Evolutionary conservation across 2,888 invertebrate genomes (phyloP).

Genomic region (Sturmia bella): DNA sequence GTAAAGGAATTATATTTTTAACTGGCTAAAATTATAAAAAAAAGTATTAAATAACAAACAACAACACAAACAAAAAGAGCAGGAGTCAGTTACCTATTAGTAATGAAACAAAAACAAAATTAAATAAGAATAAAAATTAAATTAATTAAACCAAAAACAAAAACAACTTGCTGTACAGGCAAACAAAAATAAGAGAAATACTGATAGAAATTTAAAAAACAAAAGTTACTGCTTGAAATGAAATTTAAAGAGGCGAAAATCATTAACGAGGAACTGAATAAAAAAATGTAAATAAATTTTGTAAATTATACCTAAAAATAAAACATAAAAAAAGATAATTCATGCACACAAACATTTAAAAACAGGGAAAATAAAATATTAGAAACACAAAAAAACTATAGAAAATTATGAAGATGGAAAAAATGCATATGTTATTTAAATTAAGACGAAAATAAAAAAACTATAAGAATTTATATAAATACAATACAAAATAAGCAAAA

Average conservation of each 20-base stretch:
- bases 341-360: conserved; percentile 72
- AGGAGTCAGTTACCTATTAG: conserved; percentile 82
- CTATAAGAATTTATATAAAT: conserved; percentile 68
- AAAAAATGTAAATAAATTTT: conserved; percentile 64
- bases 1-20: conserved; percentile 72
- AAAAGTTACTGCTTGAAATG: conserved; percentile 69
- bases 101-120: conserved; percentile 64
- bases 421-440: conserved; percentile 8
- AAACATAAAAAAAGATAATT: conserved; percentile 43
- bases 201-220: conserved; percentile 55
- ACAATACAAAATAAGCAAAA: conserved; percentile 66
- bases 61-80: conserved; percentile 75
- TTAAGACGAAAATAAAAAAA: conserved; percentile 26
- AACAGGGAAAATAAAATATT: conserved; percentile 78
- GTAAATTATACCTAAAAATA: conserved; percentile 24
- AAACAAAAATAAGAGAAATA: conserved; percentile 73
- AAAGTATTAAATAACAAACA: conserved; percentile 67
- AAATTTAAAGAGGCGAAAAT: conserved; percentile 50
- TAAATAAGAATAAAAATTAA: conserved; percentile 72
- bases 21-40: conserved; percentile 74
- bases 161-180: conserved; percentile 75
- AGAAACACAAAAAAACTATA: conserved; percentile 35
- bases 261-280: conserved; percentile 55
- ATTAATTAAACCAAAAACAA: conserved; percentile 58
- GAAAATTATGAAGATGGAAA: conserved; percentile 9